A percentile compares a stretch with the other conserved stretches of the same genome.
phyloP scores from a whole-genome alignment of 2,888 invertebrate species.

The Cephus runcator region DNA sequence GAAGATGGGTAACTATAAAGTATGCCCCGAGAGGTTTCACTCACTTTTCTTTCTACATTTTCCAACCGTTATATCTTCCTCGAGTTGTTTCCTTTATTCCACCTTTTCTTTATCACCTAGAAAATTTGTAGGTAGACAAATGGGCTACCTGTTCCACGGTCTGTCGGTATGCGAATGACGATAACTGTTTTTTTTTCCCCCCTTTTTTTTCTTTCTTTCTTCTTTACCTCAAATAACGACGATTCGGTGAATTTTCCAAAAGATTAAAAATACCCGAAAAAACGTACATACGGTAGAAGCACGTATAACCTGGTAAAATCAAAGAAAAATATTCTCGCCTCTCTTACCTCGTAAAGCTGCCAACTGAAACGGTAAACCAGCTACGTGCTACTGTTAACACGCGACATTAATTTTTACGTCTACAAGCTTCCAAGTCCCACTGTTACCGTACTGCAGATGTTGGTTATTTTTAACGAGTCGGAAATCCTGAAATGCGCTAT shows the following conservation, averaged over 20 bases:
- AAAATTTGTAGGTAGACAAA: background rate
- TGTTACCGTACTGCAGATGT: background rate
- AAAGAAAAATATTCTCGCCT: background rate
- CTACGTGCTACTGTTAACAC: background rate
- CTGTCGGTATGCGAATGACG: background rate
- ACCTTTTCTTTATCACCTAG: background rate
- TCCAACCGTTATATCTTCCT: background rate
- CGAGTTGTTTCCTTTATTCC: background rate
- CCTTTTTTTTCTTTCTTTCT: too few relatives aligned
- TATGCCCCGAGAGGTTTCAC: background rate
- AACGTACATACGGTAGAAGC: background rate
- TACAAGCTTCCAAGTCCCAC: background rate
- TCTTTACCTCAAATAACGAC: background rate
- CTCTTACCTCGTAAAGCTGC: background rate
- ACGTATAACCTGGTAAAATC: background rate
- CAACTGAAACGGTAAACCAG: background rate
- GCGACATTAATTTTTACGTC: background rate
- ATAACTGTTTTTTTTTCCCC: background rate
- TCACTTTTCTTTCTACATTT: background rate
- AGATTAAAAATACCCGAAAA: background rate
- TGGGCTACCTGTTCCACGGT: background rate
- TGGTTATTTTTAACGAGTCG: background rate
- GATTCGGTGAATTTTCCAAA: background rate
- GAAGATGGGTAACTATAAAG: background rate
- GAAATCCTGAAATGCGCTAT: background rate